Conservation (phyloP, 2,113 vertebrate species). For the Psophia crepitans region DNA sequence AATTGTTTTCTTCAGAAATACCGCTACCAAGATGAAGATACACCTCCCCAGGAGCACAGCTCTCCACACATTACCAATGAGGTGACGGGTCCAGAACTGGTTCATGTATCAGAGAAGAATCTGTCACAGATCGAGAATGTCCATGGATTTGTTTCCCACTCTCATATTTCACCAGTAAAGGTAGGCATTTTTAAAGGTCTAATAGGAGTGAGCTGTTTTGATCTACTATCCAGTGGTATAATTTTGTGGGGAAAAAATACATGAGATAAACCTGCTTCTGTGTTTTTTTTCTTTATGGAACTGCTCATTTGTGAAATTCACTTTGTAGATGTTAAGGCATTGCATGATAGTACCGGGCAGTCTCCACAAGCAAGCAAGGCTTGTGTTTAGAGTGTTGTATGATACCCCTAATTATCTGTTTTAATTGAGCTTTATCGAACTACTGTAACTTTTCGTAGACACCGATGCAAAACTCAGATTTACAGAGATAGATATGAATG, state of each 20-base stretch:
- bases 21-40: conserved; percentile 91
- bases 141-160: conserved; percentile 92
- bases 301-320: neutral
- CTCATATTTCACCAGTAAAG: conserved; percentile 98
- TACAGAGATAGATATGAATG: neutral
- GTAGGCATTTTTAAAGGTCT: conserved; percentile 67
- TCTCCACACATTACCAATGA: conserved; percentile 86
- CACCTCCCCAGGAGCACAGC: conserved; percentile 85
- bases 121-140: conserved; percentile 93
- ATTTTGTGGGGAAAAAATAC: rapidly evolving
- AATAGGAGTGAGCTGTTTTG: neutral
- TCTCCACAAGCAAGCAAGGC: neutral
- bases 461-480: neutral
- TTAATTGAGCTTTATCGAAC: neutral
- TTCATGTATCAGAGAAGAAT: conserved; percentile 94
- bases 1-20: conserved; percentile 82
- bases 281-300: neutral
- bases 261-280: rapidly evolving
- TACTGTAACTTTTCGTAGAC: neutral
- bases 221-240: neutral
- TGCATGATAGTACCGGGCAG: neutral
- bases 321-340: neutral
- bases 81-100: conserved; percentile 84
- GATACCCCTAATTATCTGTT: neutral
- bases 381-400: neutral